These are phyloP conservation scores for Trachemys scripta DNA, from an alignment of 2,113 vertebrate genomes.

Conservation along the genomic window DNA sequence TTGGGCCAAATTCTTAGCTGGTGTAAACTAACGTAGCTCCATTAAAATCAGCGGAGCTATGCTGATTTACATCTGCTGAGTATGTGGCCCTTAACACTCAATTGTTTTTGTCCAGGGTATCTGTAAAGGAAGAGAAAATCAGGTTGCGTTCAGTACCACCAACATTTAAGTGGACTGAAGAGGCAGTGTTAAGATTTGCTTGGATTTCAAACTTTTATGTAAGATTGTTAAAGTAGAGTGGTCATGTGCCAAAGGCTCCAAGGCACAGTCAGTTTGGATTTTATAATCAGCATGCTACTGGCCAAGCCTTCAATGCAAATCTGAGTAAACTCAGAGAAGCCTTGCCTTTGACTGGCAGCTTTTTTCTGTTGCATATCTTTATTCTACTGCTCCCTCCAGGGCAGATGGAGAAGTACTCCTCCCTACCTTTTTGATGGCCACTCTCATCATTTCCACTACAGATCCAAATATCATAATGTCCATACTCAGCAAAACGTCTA, in stretches of 20 bases:
- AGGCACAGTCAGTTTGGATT: conserved; percentile 34
- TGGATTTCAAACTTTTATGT: conserved; percentile 17
- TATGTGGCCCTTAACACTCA: background rate
- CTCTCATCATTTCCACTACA: conserved; percentile 37
- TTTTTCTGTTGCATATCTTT: conserved; percentile 22
- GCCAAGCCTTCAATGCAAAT: background rate
- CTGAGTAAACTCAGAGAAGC: background rate
- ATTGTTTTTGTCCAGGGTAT: background rate
- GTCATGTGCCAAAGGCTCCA: conserved; percentile 32
- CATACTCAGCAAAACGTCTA: background rate
- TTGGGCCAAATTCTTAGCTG: background rate
- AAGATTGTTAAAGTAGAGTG: conserved; percentile 5
- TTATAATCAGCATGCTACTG: conserved; percentile 37
- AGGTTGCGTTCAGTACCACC: background rate
- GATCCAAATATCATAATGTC: conserved; percentile 37
- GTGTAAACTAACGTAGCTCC: background rate
- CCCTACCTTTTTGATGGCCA: conserved; percentile 35
- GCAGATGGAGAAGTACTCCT: conserved; percentile 23
- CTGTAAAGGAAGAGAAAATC: background rate
- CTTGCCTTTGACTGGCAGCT: conserved; percentile 28
- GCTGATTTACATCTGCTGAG: background rate
- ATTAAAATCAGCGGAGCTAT: background rate
- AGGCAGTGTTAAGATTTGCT: background rate
- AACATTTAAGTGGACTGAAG: background rate
- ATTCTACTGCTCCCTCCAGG: background rate